Evolutionary conservation across 2,888 invertebrate genomes (phyloP).

Genomic region (Drepana falcataria): DNA sequence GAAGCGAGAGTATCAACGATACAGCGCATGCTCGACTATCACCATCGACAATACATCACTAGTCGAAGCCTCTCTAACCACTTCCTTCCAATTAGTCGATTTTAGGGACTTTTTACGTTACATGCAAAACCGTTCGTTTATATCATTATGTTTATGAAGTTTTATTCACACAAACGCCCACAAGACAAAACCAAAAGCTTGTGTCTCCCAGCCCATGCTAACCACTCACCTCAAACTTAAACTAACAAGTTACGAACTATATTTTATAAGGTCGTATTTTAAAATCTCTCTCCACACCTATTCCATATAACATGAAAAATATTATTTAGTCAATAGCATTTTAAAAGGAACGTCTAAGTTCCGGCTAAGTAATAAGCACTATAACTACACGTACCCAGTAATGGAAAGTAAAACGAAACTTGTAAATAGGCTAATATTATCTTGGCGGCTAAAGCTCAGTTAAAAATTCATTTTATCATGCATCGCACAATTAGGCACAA

Average conservation of each 20-base stretch:
- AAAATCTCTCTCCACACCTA: neutral
- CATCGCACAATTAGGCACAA: slow-evolving; percentile 25
- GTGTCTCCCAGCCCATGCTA: slow-evolving; percentile 64
- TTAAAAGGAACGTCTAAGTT: slow-evolving; percentile 3
- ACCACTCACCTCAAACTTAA: slow-evolving; percentile 48
- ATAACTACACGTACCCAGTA: slow-evolving; percentile 17
- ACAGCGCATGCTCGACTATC: slow-evolving; percentile 75
- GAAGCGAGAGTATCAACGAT: slow-evolving; percentile 73
- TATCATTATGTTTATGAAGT: slow-evolving; percentile 17
- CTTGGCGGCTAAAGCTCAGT: slow-evolving; percentile 35
- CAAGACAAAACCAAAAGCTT: slow-evolving; percentile 72
- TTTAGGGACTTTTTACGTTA: slow-evolving; percentile 43
- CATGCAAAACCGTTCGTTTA: slow-evolving; percentile 40
- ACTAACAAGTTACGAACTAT: slow-evolving; percentile 12
- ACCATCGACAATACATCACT: slow-evolving; percentile 56
- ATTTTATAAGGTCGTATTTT: slow-evolving; percentile 7
- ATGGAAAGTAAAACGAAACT: slow-evolving; percentile 15
- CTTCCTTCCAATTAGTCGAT: slow-evolving; percentile 36
- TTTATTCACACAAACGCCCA: slow-evolving; percentile 52
- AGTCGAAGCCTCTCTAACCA: slow-evolving; percentile 54
- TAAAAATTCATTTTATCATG: slow-evolving; percentile 24
- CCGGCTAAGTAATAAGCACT: slow-evolving; percentile 19
- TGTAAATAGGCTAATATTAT: slow-evolving; percentile 22
- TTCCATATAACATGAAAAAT: neutral
- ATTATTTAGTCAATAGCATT: neutral